Percentiles rank a stretch among this genome's conserved stretches.
Evolutionary conservation across 2,113 vertebrate genomes (phyloP).

Genomic region (Gasterosteus nipponicus): DNA sequence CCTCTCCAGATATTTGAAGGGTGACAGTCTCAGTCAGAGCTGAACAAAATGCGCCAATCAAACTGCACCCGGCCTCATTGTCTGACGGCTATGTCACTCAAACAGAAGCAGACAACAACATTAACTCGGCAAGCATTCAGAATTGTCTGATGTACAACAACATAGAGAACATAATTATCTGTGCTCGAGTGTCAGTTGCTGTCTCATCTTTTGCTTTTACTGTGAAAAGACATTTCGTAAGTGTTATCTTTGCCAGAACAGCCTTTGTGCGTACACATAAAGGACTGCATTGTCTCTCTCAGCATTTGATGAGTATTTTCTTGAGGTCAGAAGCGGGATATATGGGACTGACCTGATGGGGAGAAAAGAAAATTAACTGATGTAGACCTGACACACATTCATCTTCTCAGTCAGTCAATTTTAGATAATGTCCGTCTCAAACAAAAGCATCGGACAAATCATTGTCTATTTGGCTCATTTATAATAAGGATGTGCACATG

Average conservation of each 20-base stretch:
- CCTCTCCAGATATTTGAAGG: constrained; percentile 41
- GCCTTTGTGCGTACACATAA: too few species aligned
- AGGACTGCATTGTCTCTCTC: background rate
- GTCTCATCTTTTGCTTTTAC: background rate
- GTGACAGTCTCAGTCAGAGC: constrained; percentile 47
- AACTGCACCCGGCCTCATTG: constrained; percentile 44
- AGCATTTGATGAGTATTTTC: background rate
- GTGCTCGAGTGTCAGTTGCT: background rate
- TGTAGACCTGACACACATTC: background rate
- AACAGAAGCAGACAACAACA: constrained; percentile 24
- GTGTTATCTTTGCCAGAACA: background rate
- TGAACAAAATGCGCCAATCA: constrained; percentile 49
- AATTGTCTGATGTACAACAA: constrained; percentile 40
- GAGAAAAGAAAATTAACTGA: background rate
- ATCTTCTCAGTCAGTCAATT: background rate
- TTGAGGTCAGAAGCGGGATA: background rate
- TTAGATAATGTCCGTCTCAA: background rate
- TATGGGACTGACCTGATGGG: background rate
- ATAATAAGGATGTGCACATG: background rate
- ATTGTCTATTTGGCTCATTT: background rate
- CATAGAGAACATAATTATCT: constrained; percentile 24
- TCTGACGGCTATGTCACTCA: constrained; percentile 55
- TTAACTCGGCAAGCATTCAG: constrained; percentile 32
- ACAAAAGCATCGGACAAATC: background rate
- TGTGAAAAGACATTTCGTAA: background rate